A percentile compares a stretch with the other conserved stretches of the same genome.
phyloP scores from a whole-genome alignment of 2,888 invertebrate species.

The Thymelicus acteon region DNA sequence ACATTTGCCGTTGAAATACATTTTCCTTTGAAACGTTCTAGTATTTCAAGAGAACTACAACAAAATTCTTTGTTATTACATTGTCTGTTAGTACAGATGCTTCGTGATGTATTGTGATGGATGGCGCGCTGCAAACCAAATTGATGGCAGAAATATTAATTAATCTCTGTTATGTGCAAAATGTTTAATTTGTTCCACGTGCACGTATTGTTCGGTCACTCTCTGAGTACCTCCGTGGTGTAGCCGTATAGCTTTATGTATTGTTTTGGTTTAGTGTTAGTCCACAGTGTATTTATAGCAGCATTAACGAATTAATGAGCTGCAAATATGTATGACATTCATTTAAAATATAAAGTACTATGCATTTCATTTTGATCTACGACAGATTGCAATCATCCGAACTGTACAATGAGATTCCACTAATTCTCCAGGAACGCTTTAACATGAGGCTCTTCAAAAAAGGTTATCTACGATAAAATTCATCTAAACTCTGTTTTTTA shows the following conservation, averaged over 20 bases:
- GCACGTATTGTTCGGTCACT: slow-evolving; percentile 11
- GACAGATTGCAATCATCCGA: too few relatives aligned
- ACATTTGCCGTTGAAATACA: not conserved
- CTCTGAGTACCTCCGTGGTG: not conserved
- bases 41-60: slow-evolving; percentile 26
- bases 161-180: slow-evolving; percentile 41
- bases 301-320: not conserved
- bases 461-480: too few relatives aligned
- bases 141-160: slow-evolving; percentile 43
- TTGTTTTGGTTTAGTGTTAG: slow-evolving; percentile 11
- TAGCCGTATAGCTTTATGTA: not conserved
- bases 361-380: too few relatives aligned
- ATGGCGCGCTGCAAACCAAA: slow-evolving; percentile 44
- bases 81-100: slow-evolving; percentile 41
- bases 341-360: too few relatives aligned
- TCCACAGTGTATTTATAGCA: not conserved
- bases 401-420: too few relatives aligned
- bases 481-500: too few relatives aligned
- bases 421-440: too few relatives aligned
- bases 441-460: too few relatives aligned
- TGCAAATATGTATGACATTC: too few relatives aligned
- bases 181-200: slow-evolving; percentile 26
- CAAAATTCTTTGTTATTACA: slow-evolving; percentile 35
- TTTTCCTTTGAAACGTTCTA: not conserved
- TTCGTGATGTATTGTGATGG: slow-evolving; percentile 53